Base-by-base conservation (phyloP, 2,797 vertebrate species). In the Luscinia luscinia region DNA sequence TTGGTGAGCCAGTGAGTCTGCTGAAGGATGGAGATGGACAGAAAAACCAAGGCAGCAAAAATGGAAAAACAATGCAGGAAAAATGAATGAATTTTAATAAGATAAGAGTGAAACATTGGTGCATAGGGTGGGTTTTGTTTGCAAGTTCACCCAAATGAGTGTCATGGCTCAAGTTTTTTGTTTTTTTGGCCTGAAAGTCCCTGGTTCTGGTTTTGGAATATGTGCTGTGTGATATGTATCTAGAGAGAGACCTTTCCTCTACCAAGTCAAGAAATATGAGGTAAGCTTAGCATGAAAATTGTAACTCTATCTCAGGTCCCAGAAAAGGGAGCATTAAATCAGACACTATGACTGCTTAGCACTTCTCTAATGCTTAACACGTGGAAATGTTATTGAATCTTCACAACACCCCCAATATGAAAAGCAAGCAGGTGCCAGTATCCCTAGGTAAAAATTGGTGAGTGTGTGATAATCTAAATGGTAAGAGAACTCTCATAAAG, bases 311-410 rank as follows among this genome's bases (percentile, higher is more conserved):
- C 83, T 41, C 34, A 61, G 81, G 75, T 92, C 76, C 81, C 84
- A 92, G 93, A 92, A 93, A 93, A 93, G 66, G 77, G 73, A 91
- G 46, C 54, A 45, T 92, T 93, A 92, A 93, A 91, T 92, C 87
- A 81, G 76, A 17, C 32, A 2, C 68, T 89, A 0, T 24, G 69
- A 78, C 49, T 0, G 19, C 69, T 89, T 92, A 87, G 61, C 43
- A 24, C 68, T 90, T 84, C 75, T 75, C 49, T 96, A 78, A 87
- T 72, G 87, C 61, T 62, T 59, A 89, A 75, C 91, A 86, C 2
- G 21, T 95, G 87, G 87, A 87, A 72, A 59, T 20, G 76, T 72
- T 61, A 67, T 0, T 82, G 81, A 72, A 61, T 38, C 72, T 82
- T 92, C 63, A 38, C 46, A 67, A 81, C 46, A 28, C 36, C 63